These are phyloP conservation scores for Tridacna crocea DNA, from an alignment of 2,888 invertebrate genomes.

Conservation along the genomic window DNA sequence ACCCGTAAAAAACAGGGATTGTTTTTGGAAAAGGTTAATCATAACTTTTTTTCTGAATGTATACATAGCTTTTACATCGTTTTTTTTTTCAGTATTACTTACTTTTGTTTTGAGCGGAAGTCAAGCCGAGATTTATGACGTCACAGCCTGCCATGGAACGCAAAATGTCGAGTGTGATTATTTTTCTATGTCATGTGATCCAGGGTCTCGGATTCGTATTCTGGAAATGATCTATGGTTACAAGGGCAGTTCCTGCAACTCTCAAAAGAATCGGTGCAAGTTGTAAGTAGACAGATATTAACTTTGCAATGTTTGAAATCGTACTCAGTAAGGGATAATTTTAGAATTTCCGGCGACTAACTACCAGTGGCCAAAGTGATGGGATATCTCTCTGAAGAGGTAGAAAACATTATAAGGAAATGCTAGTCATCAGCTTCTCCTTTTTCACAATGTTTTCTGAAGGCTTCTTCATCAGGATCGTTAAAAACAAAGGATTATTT, in stretches of 20 bases:
- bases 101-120: neutral
- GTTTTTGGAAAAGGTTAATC: too few relatives aligned
- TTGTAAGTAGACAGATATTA: neutral
- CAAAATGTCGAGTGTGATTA: slow-evolving; percentile 20
- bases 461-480: too few relatives aligned
- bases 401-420: too few relatives aligned
- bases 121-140: slow-evolving; percentile 1
- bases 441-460: too few relatives aligned
- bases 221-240: slow-evolving; percentile 34
- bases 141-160: slow-evolving; percentile 34
- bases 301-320: neutral
- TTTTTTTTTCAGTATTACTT: neutral
- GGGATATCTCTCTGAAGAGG: too few relatives aligned
- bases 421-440: too few relatives aligned
- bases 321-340: too few relatives aligned
- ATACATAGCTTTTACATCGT: neutral
- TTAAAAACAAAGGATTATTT: too few relatives aligned
- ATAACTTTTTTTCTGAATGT: too few relatives aligned
- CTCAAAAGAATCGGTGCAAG: neutral
- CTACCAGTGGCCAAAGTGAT: too few relatives aligned
- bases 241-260: slow-evolving; percentile 11
- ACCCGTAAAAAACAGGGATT: too few relatives aligned
- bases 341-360: too few relatives aligned
- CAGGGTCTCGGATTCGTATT: slow-evolving; percentile 19
- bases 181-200: slow-evolving; percentile 28